Conservation (phyloP, 2,797 vertebrate species). For the Botia kubotai region DNA sequence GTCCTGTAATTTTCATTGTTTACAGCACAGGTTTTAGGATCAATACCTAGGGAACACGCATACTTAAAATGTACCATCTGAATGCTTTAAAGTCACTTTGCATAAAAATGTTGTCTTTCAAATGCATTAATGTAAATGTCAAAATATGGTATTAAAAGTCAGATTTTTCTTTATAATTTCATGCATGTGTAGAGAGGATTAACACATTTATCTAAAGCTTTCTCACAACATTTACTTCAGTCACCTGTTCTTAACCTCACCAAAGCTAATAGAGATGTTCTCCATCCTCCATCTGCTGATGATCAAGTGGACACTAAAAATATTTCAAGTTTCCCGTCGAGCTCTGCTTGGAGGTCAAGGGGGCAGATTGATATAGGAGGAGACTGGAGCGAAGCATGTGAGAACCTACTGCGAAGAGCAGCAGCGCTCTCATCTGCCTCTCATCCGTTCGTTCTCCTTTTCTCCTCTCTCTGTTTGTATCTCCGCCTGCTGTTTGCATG, state of each 20-base stretch:
- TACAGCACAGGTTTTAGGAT: too few relatives aligned
- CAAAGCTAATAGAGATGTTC: constrained; percentile 2
- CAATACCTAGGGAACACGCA: too few relatives aligned
- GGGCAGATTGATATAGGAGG: constrained; percentile 36
- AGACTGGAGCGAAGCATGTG: constrained; percentile 43
- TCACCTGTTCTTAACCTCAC: background rate
- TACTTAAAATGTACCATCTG: too few relatives aligned
- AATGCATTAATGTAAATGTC: too few relatives aligned
- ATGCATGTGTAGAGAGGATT: background rate
- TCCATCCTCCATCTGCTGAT: constrained; percentile 18
- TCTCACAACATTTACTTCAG: too few relatives aligned
- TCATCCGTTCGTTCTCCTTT: constrained; percentile 32
- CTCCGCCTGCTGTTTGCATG: background rate
- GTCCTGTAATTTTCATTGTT: too few relatives aligned
- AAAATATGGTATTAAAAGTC: background rate
- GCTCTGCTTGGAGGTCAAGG: constrained; percentile 42
- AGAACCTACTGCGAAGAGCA: constrained; percentile 39
- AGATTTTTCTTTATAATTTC: background rate
- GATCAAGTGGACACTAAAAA: constrained; percentile 51
- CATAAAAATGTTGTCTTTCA: too few relatives aligned
- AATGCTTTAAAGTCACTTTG: too few relatives aligned
- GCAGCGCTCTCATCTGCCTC: constrained; percentile 42
- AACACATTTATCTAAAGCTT: background rate
- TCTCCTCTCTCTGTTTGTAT: constrained; percentile 21
- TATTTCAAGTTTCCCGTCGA: constrained; percentile 45